Conservation (phyloP, 2,888 invertebrate genomes). For the Lordiphosa andalusiaca region DNA sequence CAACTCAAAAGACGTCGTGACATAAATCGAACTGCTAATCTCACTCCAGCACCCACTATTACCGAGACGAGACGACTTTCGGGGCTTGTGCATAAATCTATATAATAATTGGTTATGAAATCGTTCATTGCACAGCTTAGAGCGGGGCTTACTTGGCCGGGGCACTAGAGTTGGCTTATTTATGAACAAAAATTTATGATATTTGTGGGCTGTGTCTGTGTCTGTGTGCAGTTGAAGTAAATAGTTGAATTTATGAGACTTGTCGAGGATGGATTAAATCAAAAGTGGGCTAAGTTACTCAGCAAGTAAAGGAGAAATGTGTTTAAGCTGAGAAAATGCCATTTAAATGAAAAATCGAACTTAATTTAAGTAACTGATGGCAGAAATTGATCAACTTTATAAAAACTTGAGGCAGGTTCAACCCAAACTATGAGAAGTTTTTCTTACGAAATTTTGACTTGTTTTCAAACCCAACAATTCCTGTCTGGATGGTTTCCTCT, state of each 20-base stretch:
- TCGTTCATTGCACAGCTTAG: constrained; percentile 58
- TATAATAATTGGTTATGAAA: constrained; percentile 67
- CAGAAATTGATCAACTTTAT: too few species aligned
- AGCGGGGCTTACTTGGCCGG: constrained; percentile 18
- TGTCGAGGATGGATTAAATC: constrained; percentile 27
- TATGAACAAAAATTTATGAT: constrained; percentile 33
- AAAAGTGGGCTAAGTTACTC: constrained; percentile 4
- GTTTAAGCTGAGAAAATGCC: too few species aligned
- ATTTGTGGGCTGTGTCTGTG: constrained; percentile 19
- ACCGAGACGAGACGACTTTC: constrained; percentile 18
- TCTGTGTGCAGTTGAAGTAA: constrained; percentile 6
- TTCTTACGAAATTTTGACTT: too few species aligned
- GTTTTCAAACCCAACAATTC: too few species aligned
- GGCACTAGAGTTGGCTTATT: constrained; percentile 24
- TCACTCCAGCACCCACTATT: constrained; percentile 18
- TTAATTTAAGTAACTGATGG: too few species aligned
- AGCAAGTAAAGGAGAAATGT: background rate
- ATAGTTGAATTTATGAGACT: constrained; percentile 27
- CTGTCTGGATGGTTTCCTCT: too few species aligned
- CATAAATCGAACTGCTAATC: constrained; percentile 52
- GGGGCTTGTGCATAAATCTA: constrained; percentile 33
- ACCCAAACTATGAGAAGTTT: too few species aligned
- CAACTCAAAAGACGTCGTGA: constrained; percentile 37
- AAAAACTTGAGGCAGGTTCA: too few species aligned
- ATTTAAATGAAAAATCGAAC: too few species aligned